Evolutionary conservation across 2,888 invertebrate genomes (phyloP).

Genomic region (Calameuta idolon): DNA sequence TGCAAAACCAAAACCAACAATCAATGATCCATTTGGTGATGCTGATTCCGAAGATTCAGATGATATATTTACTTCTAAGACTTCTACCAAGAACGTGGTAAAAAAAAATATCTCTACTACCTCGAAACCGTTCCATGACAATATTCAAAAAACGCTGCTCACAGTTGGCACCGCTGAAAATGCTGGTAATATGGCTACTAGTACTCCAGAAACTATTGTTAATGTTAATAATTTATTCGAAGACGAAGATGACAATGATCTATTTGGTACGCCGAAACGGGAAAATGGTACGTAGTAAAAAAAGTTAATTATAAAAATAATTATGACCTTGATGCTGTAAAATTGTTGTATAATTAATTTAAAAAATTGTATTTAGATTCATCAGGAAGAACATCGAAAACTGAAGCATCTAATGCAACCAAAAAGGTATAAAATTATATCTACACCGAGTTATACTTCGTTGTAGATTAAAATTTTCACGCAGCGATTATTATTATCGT

Average conservation of each 20-base stretch:
- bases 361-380: background rate
- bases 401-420: slow-evolving; percentile 9
- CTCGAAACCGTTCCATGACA: background rate
- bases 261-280: slow-evolving; percentile 43
- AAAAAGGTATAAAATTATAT: slow-evolving; percentile 29
- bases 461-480: background rate
- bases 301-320: background rate
- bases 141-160: slow-evolving; percentile 39
- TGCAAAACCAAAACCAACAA: slow-evolving; percentile 58
- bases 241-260: slow-evolving; percentile 48
- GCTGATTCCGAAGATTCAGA: slow-evolving; percentile 61
- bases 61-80: slow-evolving; percentile 59
- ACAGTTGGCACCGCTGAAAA: slow-evolving; percentile 30
- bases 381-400: background rate
- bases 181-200: slow-evolving; percentile 44
- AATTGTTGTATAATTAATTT: background rate
- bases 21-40: slow-evolving; percentile 64
- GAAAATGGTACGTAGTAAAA: slow-evolving; percentile 13
- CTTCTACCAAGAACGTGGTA: slow-evolving; percentile 36
- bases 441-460: background rate
- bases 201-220: slow-evolving; percentile 50
- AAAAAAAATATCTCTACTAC: slow-evolving; percentile 19
- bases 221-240: slow-evolving; percentile 47
- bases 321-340: background rate
- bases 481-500: slow-evolving; percentile 16